phyloP scores from a whole-genome alignment of 2,888 invertebrate genomes.

The Amphimallon solstitiale region DNA sequence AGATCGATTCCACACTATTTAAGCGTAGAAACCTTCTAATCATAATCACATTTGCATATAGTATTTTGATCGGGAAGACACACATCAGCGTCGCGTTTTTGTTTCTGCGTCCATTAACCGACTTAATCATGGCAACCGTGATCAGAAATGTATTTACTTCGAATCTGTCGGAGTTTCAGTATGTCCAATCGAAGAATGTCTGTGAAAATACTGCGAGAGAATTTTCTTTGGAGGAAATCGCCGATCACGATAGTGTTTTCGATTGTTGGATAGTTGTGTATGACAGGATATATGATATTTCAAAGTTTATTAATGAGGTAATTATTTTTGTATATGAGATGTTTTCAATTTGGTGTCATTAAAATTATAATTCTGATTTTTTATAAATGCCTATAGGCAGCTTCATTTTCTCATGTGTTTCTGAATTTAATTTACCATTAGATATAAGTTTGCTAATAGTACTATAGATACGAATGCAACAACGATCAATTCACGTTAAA shows the following conservation, averaged over 20 bases:
- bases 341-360: too few species aligned
- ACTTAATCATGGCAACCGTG: neutral
- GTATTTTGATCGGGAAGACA: neutral
- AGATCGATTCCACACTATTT: neutral
- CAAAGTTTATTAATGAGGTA: slow-evolving; percentile 78
- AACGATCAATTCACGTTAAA: too few species aligned
- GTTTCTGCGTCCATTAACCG: neutral
- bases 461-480: too few species aligned
- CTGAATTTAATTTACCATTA: too few species aligned
- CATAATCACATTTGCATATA: neutral
- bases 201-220: slow-evolving; percentile 7
- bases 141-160: neutral
- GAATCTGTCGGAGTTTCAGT: neutral
- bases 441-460: too few species aligned
- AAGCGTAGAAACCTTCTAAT: neutral
- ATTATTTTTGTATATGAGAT: slow-evolving; percentile 42
- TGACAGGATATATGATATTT: slow-evolving; percentile 86
- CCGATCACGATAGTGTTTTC: slow-evolving; percentile 74
- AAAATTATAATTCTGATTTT: neutral
- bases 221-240: slow-evolving; percentile 74
- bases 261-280: slow-evolving; percentile 91
- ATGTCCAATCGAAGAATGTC: neutral
- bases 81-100: neutral
- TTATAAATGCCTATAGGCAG: too few species aligned
- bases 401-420: too few species aligned